Evolutionary conservation across 2,888 invertebrate species (phyloP), one percentile per base, ranked within the genome.

Genomic region (Pherbina coryleti): DNA sequence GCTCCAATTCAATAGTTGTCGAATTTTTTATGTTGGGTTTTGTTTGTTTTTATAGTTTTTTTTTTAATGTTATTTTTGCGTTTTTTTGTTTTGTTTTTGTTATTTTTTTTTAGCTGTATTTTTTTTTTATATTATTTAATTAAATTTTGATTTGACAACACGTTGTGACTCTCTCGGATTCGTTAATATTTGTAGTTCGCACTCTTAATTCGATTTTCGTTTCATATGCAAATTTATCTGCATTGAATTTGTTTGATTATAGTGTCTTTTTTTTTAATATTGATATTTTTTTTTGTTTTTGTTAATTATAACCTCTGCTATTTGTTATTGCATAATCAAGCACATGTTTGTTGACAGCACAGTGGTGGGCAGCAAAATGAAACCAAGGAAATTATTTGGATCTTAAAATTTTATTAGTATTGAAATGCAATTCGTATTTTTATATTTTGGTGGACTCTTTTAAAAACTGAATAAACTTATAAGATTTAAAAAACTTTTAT

Each of bases 101-200:
- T 25, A 22, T 69, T 25, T 69, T 44, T 57, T 14, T 17, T 17
- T 37, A 67, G 44, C 51, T 69, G 8, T 49, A 37, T 69, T 28
- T 14, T 51, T 49, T 28, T 51, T 51, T 69, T 69, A 51, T 49
- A 44, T 69, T 69, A 51, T 49, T 69, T 69, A 44, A 69, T 69
- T 69, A 69, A 69, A 49, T 69, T 49, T 69, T 69, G 17, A 49
- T 51, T 51, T 51, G 51, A 51, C 28, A 51, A 8, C 51, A 51
- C 51, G 69, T 51, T 69, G 49, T 28, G 51, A 14, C 37, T n/a
- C 7, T 34, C 7, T 34, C 19, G 22, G 44, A 37, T 34, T 69
- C 28, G 69, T 49, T 69, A 17, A 51, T 69, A 51, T 69, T 69
- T 69, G 49, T n/a, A 19, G 51, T 25, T 49, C 51, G 11, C 11